Percentiles rank a stretch among this genome's conserved stretches.
Evolutionary conservation across 2,888 invertebrate species (phyloP).

Genomic region (Melanotus villosus): DNA sequence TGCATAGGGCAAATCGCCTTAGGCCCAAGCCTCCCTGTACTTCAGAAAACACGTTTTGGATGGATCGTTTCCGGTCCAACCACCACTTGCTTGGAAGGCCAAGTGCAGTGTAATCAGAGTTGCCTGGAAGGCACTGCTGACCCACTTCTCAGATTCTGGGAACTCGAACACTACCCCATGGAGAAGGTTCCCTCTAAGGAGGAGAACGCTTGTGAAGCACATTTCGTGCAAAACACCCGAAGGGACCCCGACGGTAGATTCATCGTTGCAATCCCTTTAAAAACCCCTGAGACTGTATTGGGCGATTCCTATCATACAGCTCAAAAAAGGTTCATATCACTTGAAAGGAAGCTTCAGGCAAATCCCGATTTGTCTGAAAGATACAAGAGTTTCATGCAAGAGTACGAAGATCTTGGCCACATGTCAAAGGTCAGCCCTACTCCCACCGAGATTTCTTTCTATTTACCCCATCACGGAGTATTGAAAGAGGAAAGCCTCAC

Average conservation of each 20-base stretch:
- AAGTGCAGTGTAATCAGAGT: slow-evolving; percentile 9
- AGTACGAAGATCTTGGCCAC: slow-evolving; percentile 19
- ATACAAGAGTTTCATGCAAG: slow-evolving; percentile 19
- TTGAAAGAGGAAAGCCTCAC: slow-evolving; percentile 44
- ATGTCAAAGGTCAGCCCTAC: slow-evolving; percentile 7
- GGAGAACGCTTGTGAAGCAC: slow-evolving; percentile 20
- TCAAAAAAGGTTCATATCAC: slow-evolving; percentile 9
- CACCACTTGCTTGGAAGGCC: too few relatives aligned
- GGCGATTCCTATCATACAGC: slow-evolving; percentile 24
- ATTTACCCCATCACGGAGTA: slow-evolving; percentile 53
- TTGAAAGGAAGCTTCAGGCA: neutral
- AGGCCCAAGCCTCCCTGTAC: slow-evolving; percentile 24
- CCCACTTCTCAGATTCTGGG: slow-evolving; percentile 32
- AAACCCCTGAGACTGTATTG: neutral
- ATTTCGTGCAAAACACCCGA: slow-evolving; percentile 19
- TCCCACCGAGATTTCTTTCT: slow-evolving; percentile 17
- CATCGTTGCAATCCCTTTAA: slow-evolving; percentile 28
- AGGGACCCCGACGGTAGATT: slow-evolving; percentile 8
- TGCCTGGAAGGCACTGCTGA: neutral
- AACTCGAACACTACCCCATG: slow-evolving; percentile 26
- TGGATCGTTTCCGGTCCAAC: slow-evolving; percentile 36
- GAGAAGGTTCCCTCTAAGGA: neutral
- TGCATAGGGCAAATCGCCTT: slow-evolving; percentile 16
- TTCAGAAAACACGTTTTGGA: slow-evolving; percentile 37
- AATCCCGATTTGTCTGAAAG: neutral